A percentile compares a stretch with the other conserved stretches of the same genome.
These are phyloP conservation scores for Poeciliopsis gracilis DNA, from an alignment of 2,797 vertebrate species.

Conservation along the genomic window DNA sequence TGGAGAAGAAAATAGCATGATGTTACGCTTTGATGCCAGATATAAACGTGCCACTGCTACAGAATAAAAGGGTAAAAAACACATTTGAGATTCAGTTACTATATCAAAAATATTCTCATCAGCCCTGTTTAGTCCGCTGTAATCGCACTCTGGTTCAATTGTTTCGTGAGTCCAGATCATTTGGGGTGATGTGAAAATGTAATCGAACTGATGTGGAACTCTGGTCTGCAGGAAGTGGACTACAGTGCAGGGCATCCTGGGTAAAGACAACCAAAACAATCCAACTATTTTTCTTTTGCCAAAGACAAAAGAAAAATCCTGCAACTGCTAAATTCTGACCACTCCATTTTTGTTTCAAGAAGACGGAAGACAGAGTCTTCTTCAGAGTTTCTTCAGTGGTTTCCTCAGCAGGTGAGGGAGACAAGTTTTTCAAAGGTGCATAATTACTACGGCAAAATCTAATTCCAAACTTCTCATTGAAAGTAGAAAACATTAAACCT, in stretches of 20 bases:
- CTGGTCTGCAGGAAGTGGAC: neutral
- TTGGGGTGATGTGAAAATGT: neutral
- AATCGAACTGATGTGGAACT: neutral
- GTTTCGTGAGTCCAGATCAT: neutral
- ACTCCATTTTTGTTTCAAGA: too few species aligned
- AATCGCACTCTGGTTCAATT: neutral
- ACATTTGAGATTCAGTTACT: neutral
- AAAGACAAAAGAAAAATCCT: too few species aligned
- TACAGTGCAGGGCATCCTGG: neutral
- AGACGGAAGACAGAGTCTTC: neutral
- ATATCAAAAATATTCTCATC: neutral
- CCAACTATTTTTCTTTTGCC: neutral
- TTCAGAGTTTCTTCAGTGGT: neutral
- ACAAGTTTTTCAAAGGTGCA: neutral
- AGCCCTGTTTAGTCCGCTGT: neutral
- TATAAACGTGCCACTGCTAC: neutral
- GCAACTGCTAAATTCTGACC: too few species aligned
- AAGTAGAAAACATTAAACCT: neutral
- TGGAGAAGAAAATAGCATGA: slow-evolving; percentile 6
- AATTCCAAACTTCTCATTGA: neutral
- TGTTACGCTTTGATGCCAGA: slow-evolving; percentile 6
- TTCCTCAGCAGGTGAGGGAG: neutral
- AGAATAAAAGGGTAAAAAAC: neutral
- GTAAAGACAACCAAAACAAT: neutral
- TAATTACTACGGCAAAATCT: neutral